These are phyloP conservation scores for Lithophane ornitopus DNA, from an alignment of 2,888 invertebrate species.

Conservation along the genomic window DNA sequence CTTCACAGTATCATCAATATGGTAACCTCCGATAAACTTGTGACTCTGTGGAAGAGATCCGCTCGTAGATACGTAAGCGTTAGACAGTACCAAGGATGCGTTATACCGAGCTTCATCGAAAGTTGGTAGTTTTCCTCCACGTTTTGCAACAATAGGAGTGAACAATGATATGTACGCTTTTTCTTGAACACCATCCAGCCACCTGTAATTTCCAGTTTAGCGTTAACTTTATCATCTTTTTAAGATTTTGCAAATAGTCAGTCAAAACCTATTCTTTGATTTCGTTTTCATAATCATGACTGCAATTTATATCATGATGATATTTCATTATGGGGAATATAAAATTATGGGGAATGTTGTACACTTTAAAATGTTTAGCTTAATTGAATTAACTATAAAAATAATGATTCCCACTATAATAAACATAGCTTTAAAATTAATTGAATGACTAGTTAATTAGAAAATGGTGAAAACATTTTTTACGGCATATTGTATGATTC, in stretches of 20 bases:
- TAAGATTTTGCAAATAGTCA: not conserved
- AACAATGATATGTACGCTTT: slow-evolving; percentile 62
- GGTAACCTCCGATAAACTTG: slow-evolving; percentile 79
- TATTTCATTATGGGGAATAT: too few relatives aligned
- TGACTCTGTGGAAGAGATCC: slow-evolving; percentile 76
- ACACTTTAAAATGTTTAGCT: too few relatives aligned
- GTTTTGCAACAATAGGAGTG: slow-evolving; percentile 66
- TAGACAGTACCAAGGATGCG: slow-evolving; percentile 77
- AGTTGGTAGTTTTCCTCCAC: slow-evolving; percentile 71
- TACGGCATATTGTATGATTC: too few relatives aligned
- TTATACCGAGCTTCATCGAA: slow-evolving; percentile 74
- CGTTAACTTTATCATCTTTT: too few relatives aligned
- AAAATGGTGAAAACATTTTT: too few relatives aligned
- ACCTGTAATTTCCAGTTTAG: slow-evolving; percentile 17
- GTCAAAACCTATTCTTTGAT: not conserved
- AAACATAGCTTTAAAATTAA: too few relatives aligned
- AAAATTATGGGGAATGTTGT: too few relatives aligned
- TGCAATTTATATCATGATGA: too few relatives aligned
- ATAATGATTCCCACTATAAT: too few relatives aligned
- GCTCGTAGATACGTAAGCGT: slow-evolving; percentile 76
- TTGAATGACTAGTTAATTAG: too few relatives aligned
- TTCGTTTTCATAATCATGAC: too few relatives aligned
- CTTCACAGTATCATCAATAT: slow-evolving; percentile 73
- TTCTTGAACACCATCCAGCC: slow-evolving; percentile 17
- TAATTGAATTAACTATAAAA: too few relatives aligned